These are phyloP conservation scores for Protobothrops flavoviridis DNA, from an alignment of 2,113 vertebrate species.

Conservation along the genomic window DNA sequence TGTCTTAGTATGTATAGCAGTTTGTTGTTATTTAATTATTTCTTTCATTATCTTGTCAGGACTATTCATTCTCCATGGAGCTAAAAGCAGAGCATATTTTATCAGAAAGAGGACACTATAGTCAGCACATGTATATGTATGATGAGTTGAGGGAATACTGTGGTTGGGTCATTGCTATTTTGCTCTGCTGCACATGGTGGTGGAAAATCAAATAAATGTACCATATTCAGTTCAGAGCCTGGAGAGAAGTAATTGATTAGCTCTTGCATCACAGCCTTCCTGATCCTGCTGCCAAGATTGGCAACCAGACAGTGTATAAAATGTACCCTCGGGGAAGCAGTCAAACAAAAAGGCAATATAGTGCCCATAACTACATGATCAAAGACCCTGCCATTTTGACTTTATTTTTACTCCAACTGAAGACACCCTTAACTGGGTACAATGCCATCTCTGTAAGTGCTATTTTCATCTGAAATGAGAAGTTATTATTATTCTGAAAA, in stretches of 20 bases:
- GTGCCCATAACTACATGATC: not conserved
- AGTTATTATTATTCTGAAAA: constrained; percentile 39
- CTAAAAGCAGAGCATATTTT: not conserved
- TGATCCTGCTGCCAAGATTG: constrained; percentile 40
- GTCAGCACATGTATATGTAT: not conserved
- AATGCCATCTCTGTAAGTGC: constrained; percentile 34
- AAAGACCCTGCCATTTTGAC: not conserved
- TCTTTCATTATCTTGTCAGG: not conserved
- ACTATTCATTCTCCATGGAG: not conserved
- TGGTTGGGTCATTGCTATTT: constrained; percentile 41
- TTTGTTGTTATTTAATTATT: not conserved
- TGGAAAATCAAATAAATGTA: constrained; percentile 51
- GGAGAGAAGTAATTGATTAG: constrained; percentile 47
- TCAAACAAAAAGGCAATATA: not conserved
- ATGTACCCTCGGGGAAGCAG: not conserved
- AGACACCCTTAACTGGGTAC: not conserved
- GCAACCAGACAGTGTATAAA: constrained; percentile 51
- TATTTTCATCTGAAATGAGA: constrained; percentile 46
- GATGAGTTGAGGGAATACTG: not conserved
- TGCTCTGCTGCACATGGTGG: not conserved
- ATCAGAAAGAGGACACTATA: not conserved
- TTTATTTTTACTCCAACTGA: not conserved
- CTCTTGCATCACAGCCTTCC: constrained; percentile 52
- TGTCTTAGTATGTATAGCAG: not conserved
- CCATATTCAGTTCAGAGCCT: constrained; percentile 46